These are phyloP conservation scores for Nothobranchius kuhntae DNA, from an alignment of 2,113 vertebrate species.

Conservation along the genomic window DNA sequence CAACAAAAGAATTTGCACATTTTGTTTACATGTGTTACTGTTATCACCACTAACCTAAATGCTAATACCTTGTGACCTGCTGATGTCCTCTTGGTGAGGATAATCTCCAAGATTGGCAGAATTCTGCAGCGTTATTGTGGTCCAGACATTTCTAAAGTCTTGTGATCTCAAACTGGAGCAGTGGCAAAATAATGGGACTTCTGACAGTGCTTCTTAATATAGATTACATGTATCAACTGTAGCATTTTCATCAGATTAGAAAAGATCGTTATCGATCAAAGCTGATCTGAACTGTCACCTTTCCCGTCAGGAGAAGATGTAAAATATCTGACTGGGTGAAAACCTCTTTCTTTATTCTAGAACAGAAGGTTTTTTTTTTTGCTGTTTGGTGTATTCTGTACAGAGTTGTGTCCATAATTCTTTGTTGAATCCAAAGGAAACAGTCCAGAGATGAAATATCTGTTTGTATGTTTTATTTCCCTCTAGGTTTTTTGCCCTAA, in stretches of 20 bases:
- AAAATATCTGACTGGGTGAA: background rate
- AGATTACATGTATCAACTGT: background rate
- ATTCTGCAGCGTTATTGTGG: conserved; percentile 29
- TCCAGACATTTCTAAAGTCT: conserved; percentile 26
- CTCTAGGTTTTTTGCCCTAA: conserved; percentile 91
- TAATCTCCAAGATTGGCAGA: conserved; percentile 55
- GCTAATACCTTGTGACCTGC: conserved; percentile 6
- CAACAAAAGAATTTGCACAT: background rate
- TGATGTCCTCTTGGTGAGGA: conserved; percentile 51
- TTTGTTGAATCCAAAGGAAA: background rate
- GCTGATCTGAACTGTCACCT: no score
- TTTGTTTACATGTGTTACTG: background rate
- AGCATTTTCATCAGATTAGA: background rate
- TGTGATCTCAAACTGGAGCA: conserved; percentile 41
- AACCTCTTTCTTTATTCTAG: conserved; percentile 4
- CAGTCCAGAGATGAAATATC: background rate
- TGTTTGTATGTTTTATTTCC: conserved; percentile 24
- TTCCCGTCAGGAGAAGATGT: background rate
- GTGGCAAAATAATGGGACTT: background rate
- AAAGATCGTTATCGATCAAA: background rate
- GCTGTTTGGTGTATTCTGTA: conserved; percentile 4
- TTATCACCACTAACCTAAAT: conserved; percentile 27
- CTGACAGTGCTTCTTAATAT: background rate
- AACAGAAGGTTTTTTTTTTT: background rate
- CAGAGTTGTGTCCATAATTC: background rate